phyloP scores from a whole-genome alignment of 2,113 vertebrate species.

The Saguinus midas region DNA sequence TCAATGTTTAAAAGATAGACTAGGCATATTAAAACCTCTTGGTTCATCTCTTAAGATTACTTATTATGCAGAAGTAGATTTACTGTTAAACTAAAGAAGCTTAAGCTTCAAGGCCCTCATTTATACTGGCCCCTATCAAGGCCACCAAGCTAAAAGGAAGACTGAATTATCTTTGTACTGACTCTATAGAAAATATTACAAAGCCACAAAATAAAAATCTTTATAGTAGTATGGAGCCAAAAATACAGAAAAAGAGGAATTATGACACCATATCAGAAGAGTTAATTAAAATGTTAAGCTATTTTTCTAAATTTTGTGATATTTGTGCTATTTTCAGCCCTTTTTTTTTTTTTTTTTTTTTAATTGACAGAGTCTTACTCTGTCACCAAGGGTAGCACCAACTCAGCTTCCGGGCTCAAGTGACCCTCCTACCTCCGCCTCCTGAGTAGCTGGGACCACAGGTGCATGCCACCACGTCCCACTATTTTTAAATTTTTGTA shows the following conservation, averaged over 20 bases:
- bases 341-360: not conserved
- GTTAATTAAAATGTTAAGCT: not conserved
- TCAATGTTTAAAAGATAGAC: not conserved
- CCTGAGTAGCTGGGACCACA: too few species aligned
- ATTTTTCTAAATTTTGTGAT: too few species aligned
- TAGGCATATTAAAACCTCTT: not conserved
- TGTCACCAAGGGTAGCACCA: too few species aligned
- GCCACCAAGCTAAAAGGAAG: not conserved
- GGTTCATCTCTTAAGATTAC: constrained; percentile 30
- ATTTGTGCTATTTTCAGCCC: not conserved
- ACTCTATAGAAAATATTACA: not conserved
- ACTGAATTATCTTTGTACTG: not conserved
- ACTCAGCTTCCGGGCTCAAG: too few species aligned
- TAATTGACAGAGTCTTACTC: too few species aligned
- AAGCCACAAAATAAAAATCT: not conserved
- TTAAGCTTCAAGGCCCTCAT: not conserved
- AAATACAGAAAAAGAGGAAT: not conserved
- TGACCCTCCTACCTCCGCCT: too few species aligned
- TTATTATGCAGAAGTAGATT: not conserved
- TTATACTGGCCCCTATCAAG: not conserved
- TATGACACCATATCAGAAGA: not conserved
- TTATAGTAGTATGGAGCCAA: not conserved
- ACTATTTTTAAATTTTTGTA: too few species aligned
- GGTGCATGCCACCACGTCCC: too few species aligned
- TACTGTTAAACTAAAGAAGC: constrained; percentile 30